Evolutionary conservation across 2,888 invertebrate species (phyloP).

Genomic region (Lasioglossum vierecki): DNA sequence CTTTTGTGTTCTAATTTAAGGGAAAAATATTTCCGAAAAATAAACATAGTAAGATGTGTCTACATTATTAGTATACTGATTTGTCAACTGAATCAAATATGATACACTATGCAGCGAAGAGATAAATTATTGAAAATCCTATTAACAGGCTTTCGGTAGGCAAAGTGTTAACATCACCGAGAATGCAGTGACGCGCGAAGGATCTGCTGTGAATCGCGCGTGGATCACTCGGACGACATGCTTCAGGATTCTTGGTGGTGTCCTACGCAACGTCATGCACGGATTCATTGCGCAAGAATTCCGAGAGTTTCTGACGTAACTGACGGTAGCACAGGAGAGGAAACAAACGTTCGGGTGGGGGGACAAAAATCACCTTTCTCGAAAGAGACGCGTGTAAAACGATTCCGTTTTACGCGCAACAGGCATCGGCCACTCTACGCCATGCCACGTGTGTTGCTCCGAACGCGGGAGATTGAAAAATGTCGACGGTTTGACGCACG

Average conservation of each 20-base stretch:
- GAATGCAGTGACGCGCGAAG: neutral
- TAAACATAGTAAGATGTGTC: too few species aligned
- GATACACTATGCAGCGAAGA: too few species aligned
- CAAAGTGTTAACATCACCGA: neutral
- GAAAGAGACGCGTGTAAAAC: slow-evolving; percentile 29
- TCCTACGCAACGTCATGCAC: slow-evolving; percentile 19
- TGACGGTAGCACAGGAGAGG: neutral
- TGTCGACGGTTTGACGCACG: slow-evolving; percentile 44
- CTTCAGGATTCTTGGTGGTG: slow-evolving; percentile 15
- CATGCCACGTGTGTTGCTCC: neutral
- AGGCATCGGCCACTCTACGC: neutral
- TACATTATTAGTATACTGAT: too few species aligned
- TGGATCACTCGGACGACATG: neutral
- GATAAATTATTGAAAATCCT: too few species aligned
- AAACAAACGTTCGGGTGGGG: slow-evolving; percentile 16
- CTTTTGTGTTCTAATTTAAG: too few species aligned
- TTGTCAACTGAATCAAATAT: too few species aligned
- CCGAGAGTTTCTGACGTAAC: slow-evolving; percentile 59
- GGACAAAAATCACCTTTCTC: slow-evolving; percentile 36
- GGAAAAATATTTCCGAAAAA: too few species aligned
- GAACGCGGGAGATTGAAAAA: slow-evolving; percentile 1
- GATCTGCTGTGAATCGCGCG: neutral
- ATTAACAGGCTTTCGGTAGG: too few species aligned
- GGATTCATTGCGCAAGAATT: slow-evolving; percentile 56
- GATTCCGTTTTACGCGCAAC: neutral